Base-by-base conservation (phyloP, 1,140 invertebrate species). In the Achatina immaculata region DNA sequence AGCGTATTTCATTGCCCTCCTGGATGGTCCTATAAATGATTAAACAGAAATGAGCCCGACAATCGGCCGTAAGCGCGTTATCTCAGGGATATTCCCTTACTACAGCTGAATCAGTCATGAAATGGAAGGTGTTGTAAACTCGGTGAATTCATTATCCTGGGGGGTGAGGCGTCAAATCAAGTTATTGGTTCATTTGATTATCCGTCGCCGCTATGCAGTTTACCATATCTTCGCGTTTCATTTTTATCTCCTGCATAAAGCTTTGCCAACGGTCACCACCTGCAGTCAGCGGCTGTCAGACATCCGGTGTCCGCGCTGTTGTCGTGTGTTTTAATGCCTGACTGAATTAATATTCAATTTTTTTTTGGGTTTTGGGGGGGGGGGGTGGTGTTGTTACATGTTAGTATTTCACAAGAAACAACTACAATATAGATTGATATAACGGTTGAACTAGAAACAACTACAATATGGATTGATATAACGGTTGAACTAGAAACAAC, bases 161-260 rank as follows among this genome's bases (percentile, higher is more conserved):
- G 7, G 28, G 58, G 16, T 21, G 58, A 34, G 28, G 58, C 31
- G n/a, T 16, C 58, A 62, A 62, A 62, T 62, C 58, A 62, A 62
- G n/a, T 62, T 62, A 62, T 62, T 62, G 58, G 28, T 62, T 62
- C 28, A 62, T 62, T 62, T 62, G 58, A 62, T 62, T 62, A 62
- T 62, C n/a, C 1, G n/a, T 31, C 19, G 1, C 4, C 31, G 58
- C 31, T 62, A 31, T 19, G 2, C 28, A 28, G 4, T n/a, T 34
- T 11, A 62, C n/a, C 9, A 62, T 11, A 11, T 11, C 58, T 19
- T 62, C 31, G 28, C 58, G 4, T 2, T 28, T 62, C 31, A n/a
- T 31, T 6, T 62, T 62, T 62, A 62, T 19, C 4, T 3, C 48
- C 9, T 55, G 58, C 31, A n/a, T n/a, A 31, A 31, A 62, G 31